Percentiles rank a stretch among this genome's conserved stretches.
These are phyloP conservation scores for Petrolisthes manimaculis DNA, from an alignment of 2,888 invertebrate genomes.

Conservation along the genomic window DNA sequence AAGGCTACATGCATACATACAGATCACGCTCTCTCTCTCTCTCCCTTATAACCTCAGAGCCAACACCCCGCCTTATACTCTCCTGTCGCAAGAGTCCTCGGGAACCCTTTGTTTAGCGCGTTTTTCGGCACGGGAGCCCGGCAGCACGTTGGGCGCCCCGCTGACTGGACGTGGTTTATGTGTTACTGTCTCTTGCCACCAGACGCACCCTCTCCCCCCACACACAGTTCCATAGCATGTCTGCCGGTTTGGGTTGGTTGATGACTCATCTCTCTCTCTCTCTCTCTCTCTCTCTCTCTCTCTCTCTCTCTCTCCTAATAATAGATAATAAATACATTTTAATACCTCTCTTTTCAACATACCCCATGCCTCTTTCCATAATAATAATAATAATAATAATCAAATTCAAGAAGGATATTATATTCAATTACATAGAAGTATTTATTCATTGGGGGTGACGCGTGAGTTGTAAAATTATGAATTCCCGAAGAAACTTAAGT, in stretches of 20 bases:
- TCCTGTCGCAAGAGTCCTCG: slow-evolving; percentile 47
- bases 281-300: not conserved
- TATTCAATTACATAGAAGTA: too few relatives aligned
- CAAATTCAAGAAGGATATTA: too few relatives aligned
- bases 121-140: slow-evolving; percentile 56
- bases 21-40: not conserved
- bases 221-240: too few relatives aligned
- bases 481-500: too few relatives aligned
- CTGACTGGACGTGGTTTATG: not conserved
- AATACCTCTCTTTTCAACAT: too few relatives aligned
- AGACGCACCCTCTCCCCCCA: not conserved
- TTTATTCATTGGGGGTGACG: too few relatives aligned
- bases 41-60: not conserved
- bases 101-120: slow-evolving; percentile 61
- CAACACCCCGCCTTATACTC: slow-evolving; percentile 36
- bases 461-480: too few relatives aligned
- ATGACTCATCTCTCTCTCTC: not conserved
- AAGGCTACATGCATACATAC: not conserved
- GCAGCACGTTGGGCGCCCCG: slow-evolving; percentile 35
- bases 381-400: too few relatives aligned
- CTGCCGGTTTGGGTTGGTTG: not conserved
- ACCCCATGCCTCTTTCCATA: too few relatives aligned
- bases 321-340: too few relatives aligned
- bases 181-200: slow-evolving; percentile 1
- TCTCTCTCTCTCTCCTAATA: not conserved